Evolutionary conservation across 92 coral and sea anemone genomes (phyloP), one percentile per base, ranked within the genome.

Genomic region (Zoanthus sociatus): DNA sequence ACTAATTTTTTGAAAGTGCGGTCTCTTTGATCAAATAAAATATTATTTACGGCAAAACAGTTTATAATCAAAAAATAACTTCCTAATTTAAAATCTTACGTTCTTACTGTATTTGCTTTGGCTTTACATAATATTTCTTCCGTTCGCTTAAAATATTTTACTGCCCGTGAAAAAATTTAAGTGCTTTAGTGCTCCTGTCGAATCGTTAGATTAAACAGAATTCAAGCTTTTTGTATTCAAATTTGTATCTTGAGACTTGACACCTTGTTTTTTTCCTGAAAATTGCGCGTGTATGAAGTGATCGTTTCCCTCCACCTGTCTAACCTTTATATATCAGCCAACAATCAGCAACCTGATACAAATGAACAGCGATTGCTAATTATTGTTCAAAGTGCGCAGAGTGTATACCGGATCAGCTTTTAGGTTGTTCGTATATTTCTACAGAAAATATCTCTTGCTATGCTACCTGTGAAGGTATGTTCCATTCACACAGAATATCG

Each of bases 1-100:
- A 55, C 47, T 53, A 53, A 79, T 66, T 66, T 46, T 61, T 45
- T 50, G 73, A 45, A 79, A 79, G 73, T 63, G 74, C 72, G 18
- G 60, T 64, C 58, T 61, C 33, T 79, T 79, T 64, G 84, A 79
- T 47, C 8, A 79, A 79, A 37, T 79, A 44, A 61, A 55, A 21
- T 79, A 15, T 78, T 16, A 32, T 7, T 26, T 17, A 9, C 20
- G 63, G 54, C 66, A 20, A 76, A 48, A 53, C 81, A 76, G 51
- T 44, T 33, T 78, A 56, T 4, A 7, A 26, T n/a, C 61, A 56
- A 20, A 16, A 79, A 79, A 79, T 45, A 10, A 47, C 17, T 15
- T 63, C 17, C 73, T 17, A 5, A 37, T 42, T 44, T 0, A 79
- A 46, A 42, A 61, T 14, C 44, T 31, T 60, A 14, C 61, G 8